Percentiles rank a stretch among this genome's conserved stretches.
phyloP scores from a whole-genome alignment of 2,113 vertebrate species.

The Guaruba guarouba region DNA sequence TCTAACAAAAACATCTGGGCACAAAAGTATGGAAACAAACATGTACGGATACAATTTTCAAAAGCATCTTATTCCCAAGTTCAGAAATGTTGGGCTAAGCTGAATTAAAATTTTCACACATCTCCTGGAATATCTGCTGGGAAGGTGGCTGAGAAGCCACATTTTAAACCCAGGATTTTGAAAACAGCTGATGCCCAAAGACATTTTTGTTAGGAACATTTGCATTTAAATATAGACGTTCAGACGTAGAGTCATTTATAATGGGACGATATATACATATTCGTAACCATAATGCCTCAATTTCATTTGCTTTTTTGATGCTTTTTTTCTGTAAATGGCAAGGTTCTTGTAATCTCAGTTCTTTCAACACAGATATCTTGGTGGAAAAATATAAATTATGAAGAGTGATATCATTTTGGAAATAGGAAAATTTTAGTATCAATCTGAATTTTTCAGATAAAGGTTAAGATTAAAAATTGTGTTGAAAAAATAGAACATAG shows the following conservation, averaged over 20 bases:
- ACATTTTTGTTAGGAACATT: background rate
- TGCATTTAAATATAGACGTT: background rate
- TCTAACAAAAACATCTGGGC: background rate
- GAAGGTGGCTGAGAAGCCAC: too few species aligned
- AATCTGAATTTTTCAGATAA: conserved; percentile 9
- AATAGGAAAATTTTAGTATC: conserved; percentile 29
- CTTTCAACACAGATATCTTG: background rate
- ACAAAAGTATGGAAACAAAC: background rate
- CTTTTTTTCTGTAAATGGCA: background rate
- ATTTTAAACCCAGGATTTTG: background rate
- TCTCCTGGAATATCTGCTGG: background rate
- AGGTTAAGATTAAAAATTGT: background rate
- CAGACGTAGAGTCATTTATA: background rate
- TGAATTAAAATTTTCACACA: background rate
- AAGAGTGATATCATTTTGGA: background rate
- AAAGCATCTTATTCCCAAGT: background rate
- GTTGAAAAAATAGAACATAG: background rate
- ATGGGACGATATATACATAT: background rate
- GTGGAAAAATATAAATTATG: conserved; percentile 9
- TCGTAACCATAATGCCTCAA: background rate
- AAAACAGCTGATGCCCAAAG: background rate
- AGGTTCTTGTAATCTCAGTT: background rate
- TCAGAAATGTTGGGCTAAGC: background rate
- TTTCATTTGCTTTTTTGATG: background rate
- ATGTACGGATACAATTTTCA: background rate